Percentiles rank a stretch among this genome's conserved stretches.
Conservation (phyloP, 2,797 vertebrate genomes). For the Ambastaia sidthimunki region DNA sequence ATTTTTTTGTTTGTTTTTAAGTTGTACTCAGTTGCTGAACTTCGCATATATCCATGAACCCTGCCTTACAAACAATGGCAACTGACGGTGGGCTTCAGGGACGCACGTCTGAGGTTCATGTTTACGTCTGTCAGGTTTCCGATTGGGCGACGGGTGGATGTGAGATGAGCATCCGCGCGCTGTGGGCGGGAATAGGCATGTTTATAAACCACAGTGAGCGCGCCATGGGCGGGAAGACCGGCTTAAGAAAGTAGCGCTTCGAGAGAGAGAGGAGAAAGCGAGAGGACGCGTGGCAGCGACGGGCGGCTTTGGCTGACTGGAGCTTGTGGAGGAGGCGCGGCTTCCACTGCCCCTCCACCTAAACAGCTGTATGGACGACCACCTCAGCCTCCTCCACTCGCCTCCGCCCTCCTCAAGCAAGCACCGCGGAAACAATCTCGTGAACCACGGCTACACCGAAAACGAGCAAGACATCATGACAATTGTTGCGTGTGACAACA, state of each 20-base stretch:
- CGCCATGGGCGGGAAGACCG: constrained; percentile 76
- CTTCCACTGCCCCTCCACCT: constrained; percentile 75
- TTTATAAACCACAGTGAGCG: constrained; percentile 76
- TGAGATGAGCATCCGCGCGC: constrained; percentile 57
- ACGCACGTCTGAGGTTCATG: constrained; percentile 74
- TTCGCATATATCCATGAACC: too few species aligned
- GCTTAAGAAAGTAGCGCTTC: constrained; percentile 69
- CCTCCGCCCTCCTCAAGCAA: constrained; percentile 82
- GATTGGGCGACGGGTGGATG: constrained; percentile 66
- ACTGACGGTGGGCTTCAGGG: constrained; percentile 61
- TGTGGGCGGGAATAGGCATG: constrained; percentile 75
- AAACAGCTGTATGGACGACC: constrained; percentile 88
- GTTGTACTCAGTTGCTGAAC: too few species aligned
- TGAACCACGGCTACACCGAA: constrained; percentile 87
- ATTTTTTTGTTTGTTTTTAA: too few species aligned
- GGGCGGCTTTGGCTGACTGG: constrained; percentile 72
- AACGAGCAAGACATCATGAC: constrained; percentile 88
- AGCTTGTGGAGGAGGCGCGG: constrained; percentile 78
- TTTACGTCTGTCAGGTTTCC: constrained; percentile 67
- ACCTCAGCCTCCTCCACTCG: constrained; percentile 89
- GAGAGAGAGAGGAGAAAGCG: constrained; percentile 56
- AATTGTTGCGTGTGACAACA: constrained; percentile 89
- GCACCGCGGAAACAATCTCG: constrained; percentile 79
- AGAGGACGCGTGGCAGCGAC: constrained; percentile 53
- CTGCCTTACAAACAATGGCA: neutral